Evolutionary conservation across 2,888 invertebrate species (phyloP).

Genomic region (Acleris holmiana): DNA sequence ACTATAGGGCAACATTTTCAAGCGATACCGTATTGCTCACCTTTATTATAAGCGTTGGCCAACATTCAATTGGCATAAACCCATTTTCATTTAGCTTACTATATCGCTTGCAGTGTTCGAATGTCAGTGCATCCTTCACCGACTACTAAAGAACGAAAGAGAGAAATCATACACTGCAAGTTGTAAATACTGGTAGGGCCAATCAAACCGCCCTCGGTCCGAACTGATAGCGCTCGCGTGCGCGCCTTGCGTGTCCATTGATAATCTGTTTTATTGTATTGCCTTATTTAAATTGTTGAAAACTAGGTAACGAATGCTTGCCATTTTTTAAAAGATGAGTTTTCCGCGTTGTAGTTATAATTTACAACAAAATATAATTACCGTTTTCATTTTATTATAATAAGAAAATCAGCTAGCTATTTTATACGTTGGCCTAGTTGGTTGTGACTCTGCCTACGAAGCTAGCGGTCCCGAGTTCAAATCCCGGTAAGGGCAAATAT

Average conservation of each 20-base stretch:
- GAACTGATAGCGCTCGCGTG: constrained; percentile 42
- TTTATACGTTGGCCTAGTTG: too few relatives aligned
- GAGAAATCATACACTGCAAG: not conserved
- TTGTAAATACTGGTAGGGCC: not conserved
- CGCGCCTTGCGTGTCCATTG: constrained; percentile 48
- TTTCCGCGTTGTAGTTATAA: not conserved
- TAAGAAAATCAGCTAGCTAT: too few relatives aligned
- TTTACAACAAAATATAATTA: too few relatives aligned
- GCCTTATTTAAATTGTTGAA: constrained; percentile 46
- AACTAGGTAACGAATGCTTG: constrained; percentile 36
- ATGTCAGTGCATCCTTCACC: not conserved
- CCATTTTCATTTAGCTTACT: too few relatives aligned
- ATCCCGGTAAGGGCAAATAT: too few relatives aligned
- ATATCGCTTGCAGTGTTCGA: not conserved
- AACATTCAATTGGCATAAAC: too few relatives aligned
- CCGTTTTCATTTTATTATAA: too few relatives aligned
- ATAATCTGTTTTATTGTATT: constrained; percentile 48
- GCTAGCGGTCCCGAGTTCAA: too few relatives aligned
- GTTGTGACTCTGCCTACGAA: too few relatives aligned
- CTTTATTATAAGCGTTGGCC: too few relatives aligned
- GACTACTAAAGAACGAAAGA: not conserved
- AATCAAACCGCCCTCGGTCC: constrained; percentile 32
- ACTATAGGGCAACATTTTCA: too few relatives aligned
- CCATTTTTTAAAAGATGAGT: constrained; percentile 25
- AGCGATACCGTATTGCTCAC: too few relatives aligned